A percentile compares a stretch with the other conserved stretches of the same genome.
Conservation (phyloP, 2,888 invertebrate species). For the Cyaniris semiargus region DNA sequence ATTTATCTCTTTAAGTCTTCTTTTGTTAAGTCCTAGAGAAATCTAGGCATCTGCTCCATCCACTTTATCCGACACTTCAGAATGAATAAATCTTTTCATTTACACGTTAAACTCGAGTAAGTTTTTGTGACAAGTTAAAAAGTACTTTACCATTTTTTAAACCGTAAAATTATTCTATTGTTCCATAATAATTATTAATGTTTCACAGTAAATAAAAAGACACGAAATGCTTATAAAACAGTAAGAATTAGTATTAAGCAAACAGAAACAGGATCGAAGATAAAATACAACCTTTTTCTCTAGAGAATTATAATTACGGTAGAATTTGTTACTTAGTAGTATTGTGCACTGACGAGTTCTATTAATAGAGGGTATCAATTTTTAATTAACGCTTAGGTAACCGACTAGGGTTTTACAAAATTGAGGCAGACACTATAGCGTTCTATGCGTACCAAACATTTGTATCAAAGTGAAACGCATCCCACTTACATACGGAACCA, state of each 20-base stretch:
- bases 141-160: background rate
- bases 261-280: background rate
- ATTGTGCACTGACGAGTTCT: background rate
- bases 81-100: constrained; percentile 26
- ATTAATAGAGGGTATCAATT: background rate
- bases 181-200: background rate
- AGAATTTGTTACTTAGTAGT: background rate
- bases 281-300: background rate
- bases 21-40: constrained; percentile 33
- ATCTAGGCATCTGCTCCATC: constrained; percentile 29
- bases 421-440: background rate
- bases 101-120: constrained; percentile 19
- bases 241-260: background rate
- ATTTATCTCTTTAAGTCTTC: constrained; percentile 33
- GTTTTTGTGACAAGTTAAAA: constrained; percentile 15
- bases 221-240: background rate
- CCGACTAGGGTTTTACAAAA: background rate
- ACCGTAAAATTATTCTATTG: background rate
- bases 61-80: constrained; percentile 26
- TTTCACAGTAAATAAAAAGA: background rate
- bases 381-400: background rate
- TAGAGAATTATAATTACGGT: background rate
- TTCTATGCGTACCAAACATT: background rate
- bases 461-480: constrained; percentile 20
- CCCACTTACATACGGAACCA: background rate